These are phyloP conservation scores for Brachyhypopomus gauderio DNA, from an alignment of 2,113 vertebrate genomes.

Conservation along the genomic window DNA sequence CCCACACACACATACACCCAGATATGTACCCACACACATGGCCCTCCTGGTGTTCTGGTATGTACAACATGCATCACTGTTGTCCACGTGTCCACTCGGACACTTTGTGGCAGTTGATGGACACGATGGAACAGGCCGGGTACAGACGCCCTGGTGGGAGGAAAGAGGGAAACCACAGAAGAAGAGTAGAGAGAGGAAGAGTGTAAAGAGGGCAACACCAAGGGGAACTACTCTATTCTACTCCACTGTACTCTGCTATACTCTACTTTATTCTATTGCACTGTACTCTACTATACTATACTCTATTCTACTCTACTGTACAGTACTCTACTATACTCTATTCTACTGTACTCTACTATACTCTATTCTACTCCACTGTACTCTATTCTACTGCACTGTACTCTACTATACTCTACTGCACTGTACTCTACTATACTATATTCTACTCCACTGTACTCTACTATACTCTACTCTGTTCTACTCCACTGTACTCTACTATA, in stretches of 20 bases:
- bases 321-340: constrained; percentile 60
- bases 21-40: not conserved
- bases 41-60: too few species aligned
- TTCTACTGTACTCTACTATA: too few species aligned
- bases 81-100: constrained; percentile 63
- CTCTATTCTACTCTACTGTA: too few species aligned
- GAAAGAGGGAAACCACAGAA: not conserved
- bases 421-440: constrained; percentile 58
- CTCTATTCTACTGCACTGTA: too few species aligned
- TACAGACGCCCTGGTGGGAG: constrained; percentile 57
- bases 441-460: too few species aligned
- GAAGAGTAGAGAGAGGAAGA: constrained; percentile 22
- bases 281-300: too few species aligned
- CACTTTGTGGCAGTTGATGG: constrained; percentile 71
- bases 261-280: too few species aligned
- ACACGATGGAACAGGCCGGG: constrained; percentile 54
- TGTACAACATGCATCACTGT: not conserved
- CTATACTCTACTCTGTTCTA: too few species aligned
- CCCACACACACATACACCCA: constrained; percentile 3
- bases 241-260: too few species aligned
- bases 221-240: not conserved
- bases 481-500: too few species aligned
- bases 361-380: too few species aligned
- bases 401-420: too few species aligned
- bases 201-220: not conserved